Conservation (phyloP, 1,140 invertebrate species). For the Galleria mellonella region DNA sequence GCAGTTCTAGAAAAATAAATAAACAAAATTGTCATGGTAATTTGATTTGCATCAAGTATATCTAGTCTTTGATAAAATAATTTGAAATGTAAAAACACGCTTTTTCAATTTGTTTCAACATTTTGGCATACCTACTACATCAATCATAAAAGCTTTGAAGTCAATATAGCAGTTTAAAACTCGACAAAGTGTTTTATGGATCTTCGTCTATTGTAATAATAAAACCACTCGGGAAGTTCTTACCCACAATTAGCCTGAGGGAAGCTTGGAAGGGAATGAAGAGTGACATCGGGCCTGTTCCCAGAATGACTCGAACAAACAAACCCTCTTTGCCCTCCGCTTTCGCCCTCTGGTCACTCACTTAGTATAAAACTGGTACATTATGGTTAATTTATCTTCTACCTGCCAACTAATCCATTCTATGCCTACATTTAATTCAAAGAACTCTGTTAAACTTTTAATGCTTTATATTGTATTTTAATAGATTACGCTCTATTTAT, state of each 20-base stretch:
- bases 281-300: slow-evolving; percentile 20
- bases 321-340: slow-evolving; percentile 27
- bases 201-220: slow-evolving; percentile 13
- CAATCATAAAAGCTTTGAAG: too few relatives aligned
- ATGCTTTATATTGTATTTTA: too few relatives aligned
- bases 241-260: slow-evolving; percentile 26
- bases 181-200: not conserved
- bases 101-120: too few relatives aligned
- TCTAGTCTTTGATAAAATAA: too few relatives aligned
- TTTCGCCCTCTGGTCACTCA: slow-evolving; percentile 4
- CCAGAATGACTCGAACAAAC: slow-evolving; percentile 28
- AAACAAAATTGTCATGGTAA: too few relatives aligned
- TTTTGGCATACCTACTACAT: too few relatives aligned
- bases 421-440: not conserved
- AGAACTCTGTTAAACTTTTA: not conserved
- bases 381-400: slow-evolving; percentile 13
- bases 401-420: not conserved
- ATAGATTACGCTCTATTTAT: too few relatives aligned
- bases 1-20: too few relatives aligned
- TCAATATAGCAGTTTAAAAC: not conserved
- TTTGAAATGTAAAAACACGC: too few relatives aligned
- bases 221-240: slow-evolving; percentile 16
- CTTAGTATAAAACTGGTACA: slow-evolving; percentile 2
- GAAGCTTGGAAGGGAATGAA: slow-evolving; percentile 21
- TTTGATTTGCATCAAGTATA: too few relatives aligned